Evolutionary conservation across 2,888 invertebrate genomes (phyloP), one percentile per base, ranked within the genome.

Genomic region (Spilosoma lubricipeda): DNA sequence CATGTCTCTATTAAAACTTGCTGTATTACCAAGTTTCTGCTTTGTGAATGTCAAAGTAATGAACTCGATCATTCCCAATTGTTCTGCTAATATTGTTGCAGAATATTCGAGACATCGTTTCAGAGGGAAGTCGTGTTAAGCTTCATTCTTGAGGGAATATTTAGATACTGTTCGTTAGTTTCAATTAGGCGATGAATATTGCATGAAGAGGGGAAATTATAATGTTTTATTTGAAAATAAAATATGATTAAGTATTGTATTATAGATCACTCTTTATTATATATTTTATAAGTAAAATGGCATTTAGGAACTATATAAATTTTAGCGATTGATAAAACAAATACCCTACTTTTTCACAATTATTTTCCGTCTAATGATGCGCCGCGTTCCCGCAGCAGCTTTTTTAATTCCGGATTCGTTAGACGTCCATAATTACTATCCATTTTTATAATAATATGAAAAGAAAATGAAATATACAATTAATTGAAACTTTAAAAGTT

Each of bases 1-100:
- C 2, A 27, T 64, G 33, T 1, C 30, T 30, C n/a, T 23, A 52
- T 52, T 23, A 23, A 9, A 9, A 52, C 7, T 52, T 11, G 27
- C 30, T 67, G 39, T 67, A 20, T 67, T 27, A n/a, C 23, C 13
- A 39, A 42, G 20, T 45, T 45, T 69, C 59, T 63, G 45, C 59
- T 71, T 67, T 77, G 65, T 71, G 63, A 75, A 79, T 75, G 74
- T 77, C 71, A 81, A 83, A 74, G 70, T 72, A 76, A 73, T 68
- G 72, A 59, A 67, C 77, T 72, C 75, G 20, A 36, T 76, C 68
- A 80, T 33, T 63, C 63, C 56, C 36, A 67, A 71, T 72, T 68
- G 23, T n/a, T 66, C 39, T 39, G 11, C 65, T 66, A 39, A 59
- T 59, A 27, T 1, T 27, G 15, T 27, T 27, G 13, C 0, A 59